Percentiles rank a stretch among this genome's conserved stretches.
Evolutionary conservation across 2,797 vertebrate species (phyloP).

Genomic region (Siniperca undulata): DNA sequence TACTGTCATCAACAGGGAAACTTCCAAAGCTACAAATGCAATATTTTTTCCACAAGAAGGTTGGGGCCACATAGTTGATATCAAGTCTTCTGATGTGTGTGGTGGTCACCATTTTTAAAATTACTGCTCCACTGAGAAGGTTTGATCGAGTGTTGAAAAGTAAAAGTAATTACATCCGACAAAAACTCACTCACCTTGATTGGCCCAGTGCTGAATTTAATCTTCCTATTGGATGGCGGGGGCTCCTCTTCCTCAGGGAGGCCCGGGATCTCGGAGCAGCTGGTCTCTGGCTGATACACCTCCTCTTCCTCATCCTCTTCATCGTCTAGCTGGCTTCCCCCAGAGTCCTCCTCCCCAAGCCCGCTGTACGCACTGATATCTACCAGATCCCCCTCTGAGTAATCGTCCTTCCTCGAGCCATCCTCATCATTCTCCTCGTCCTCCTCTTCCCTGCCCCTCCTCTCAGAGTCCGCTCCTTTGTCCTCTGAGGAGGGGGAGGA

Average conservation of each 20-base stretch:
- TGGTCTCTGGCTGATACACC: slow-evolving; percentile 91
- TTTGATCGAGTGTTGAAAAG: not conserved
- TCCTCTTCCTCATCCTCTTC: slow-evolving; percentile 88
- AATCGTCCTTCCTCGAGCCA: slow-evolving; percentile 94
- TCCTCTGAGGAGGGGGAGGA: slow-evolving; percentile 61
- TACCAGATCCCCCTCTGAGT: slow-evolving; percentile 95
- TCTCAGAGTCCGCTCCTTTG: slow-evolving; percentile 68
- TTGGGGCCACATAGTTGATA: not conserved
- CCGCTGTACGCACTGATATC: slow-evolving; percentile 98
- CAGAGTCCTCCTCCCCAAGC: slow-evolving; percentile 96
- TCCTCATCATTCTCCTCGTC: slow-evolving; percentile 84
- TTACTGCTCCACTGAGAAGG: not conserved
- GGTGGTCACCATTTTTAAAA: not conserved
- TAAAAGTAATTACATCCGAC: not conserved
- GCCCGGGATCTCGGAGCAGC: slow-evolving; percentile 92
- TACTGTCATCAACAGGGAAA: not conserved
- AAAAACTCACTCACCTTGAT: slow-evolving; percentile 90
- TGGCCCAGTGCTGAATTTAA: slow-evolving; percentile 92
- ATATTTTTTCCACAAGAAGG: not conserved
- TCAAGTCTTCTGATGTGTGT: not conserved
- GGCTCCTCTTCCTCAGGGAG: slow-evolving; percentile 90
- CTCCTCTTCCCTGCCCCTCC: slow-evolving; percentile 46
- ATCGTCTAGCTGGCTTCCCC: slow-evolving; percentile 95
- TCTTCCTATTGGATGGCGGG: slow-evolving; percentile 90
- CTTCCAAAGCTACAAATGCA: not conserved